Base-by-base conservation (phyloP, 1,140 invertebrate species). In the Magallana gigas region DNA sequence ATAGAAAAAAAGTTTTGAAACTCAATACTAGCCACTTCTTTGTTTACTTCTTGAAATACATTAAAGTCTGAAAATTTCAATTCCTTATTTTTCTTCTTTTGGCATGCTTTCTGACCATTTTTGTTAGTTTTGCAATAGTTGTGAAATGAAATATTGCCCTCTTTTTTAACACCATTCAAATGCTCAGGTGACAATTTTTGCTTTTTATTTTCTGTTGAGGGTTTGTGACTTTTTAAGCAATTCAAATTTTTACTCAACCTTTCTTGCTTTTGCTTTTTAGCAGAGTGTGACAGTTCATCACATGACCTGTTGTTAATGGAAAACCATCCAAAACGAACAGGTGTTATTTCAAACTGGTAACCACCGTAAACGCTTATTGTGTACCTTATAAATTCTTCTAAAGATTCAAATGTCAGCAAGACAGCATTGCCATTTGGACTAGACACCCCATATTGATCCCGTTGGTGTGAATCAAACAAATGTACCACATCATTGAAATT, bases 301-400 rank as follows among this genome's bases (percentile, higher is more conserved):
- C 59, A 16, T 62, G 9, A 62, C 9, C 59, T 62, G 59, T 62
- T 62, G 59, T 62, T 62, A 62, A 62, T 8, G 59, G 11, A 11
- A 62, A 62, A 62, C 59, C 59, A 12, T 62, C 9, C 59, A 62
- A 62, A 62, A n/a, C 59, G 11, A 62, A 11, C 59, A n/a, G 59
- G 59, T 62, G 59, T 62, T 62, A 62, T 62, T 62, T 62, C 59
- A 62, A 62, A 62, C 59, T 8, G 59, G 11, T 62, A 62, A 62
- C 59, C 59, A 62, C n/a, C 59, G n/a, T 62, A 62, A 62, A 62
- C 59, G n/a, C n/a, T 62, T 62, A 8, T n/a, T 62, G 59, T 62
- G 59, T 11, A 62, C n/a, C 59, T 11, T 16, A 62, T 62, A 12
- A 8, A 62, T 62, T 62, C 59, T 62, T 62, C 59, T n/a, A 12